These are phyloP conservation scores for Reticulitermes speratus DNA, from an alignment of 1,140 invertebrate species.

Conservation along the genomic window DNA sequence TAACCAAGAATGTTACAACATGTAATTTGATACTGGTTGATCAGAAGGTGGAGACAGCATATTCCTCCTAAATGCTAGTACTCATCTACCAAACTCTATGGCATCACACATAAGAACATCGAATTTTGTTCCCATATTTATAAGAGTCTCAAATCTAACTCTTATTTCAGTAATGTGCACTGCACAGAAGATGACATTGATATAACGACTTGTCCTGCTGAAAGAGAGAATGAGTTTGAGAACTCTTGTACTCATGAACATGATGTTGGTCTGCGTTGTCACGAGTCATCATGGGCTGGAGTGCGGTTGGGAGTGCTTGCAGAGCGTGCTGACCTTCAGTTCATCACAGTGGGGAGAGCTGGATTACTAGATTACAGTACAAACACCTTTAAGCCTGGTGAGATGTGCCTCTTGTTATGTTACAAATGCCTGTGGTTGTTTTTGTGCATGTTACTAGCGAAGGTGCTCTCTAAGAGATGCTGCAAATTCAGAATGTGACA, in stretches of 20 bases:
- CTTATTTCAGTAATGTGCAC: constrained; percentile 70
- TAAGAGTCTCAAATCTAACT: too few species aligned
- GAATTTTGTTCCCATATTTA: too few species aligned
- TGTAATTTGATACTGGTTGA: too few species aligned
- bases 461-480: too few species aligned
- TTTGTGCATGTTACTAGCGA: too few species aligned
- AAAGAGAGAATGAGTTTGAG: constrained; percentile 75
- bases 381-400: constrained; percentile 79
- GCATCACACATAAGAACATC: too few species aligned
- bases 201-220: constrained; percentile 82
- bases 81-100: too few species aligned
- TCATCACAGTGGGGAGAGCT: constrained; percentile 84
- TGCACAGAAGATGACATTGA: constrained; percentile 93
- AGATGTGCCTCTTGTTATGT: background rate
- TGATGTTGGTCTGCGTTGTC: constrained; percentile 86
- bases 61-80: too few species aligned
- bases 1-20: too few species aligned
- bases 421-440: too few species aligned
- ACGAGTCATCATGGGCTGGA: constrained; percentile 90
- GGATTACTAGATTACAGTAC: constrained; percentile 93
- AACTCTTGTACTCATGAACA: constrained; percentile 86
- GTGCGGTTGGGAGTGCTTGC: constrained; percentile 84
- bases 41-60: too few species aligned
- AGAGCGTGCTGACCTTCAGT: constrained; percentile 83
- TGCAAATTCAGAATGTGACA: too few species aligned